A percentile compares a stretch with the other conserved stretches of the same genome.
phyloP scores from a whole-genome alignment of 1,140 invertebrate genomes.

The Probaryconus sp. region DNA sequence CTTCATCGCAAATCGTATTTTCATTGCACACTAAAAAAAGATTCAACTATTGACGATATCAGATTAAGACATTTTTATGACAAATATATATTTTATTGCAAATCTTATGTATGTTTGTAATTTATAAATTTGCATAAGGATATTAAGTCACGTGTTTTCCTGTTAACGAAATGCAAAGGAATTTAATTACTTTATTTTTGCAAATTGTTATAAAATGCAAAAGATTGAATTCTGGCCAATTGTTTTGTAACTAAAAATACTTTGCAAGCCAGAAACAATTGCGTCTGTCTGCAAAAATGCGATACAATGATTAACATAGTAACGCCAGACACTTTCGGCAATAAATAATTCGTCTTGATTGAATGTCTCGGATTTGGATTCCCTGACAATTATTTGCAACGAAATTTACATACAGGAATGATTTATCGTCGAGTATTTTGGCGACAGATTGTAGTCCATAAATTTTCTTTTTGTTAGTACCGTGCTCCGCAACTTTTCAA shows the following conservation, averaged over 20 bases:
- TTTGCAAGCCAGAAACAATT: constrained; percentile 24
- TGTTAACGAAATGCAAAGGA: too few relatives aligned
- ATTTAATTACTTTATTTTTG: too few relatives aligned
- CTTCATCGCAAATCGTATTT: too few relatives aligned
- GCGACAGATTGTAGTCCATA: not conserved
- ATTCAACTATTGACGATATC: too few relatives aligned
- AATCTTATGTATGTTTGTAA: too few relatives aligned
- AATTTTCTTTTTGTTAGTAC: too few relatives aligned
- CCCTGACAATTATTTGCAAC: constrained; percentile 23
- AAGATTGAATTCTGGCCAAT: not conserved
- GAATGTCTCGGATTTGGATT: constrained; percentile 11
- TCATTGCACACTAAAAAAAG: too few relatives aligned
- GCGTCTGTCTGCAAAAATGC: constrained; percentile 27
- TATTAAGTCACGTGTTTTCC: too few relatives aligned
- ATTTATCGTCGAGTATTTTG: constrained; percentile 8
- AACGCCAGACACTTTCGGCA: constrained; percentile 1
- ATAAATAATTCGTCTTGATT: constrained; percentile 24
- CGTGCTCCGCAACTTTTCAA: too few relatives aligned
- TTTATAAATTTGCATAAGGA: too few relatives aligned
- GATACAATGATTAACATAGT: constrained; percentile 26
- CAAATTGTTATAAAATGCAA: not conserved
- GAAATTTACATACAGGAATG: constrained; percentile 17
- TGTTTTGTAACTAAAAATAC: constrained; percentile 30
- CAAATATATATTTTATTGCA: too few relatives aligned
- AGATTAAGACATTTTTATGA: too few relatives aligned